Base-by-base conservation (phyloP, 2,888 invertebrate species). In the Barypeithes pellucidus region DNA sequence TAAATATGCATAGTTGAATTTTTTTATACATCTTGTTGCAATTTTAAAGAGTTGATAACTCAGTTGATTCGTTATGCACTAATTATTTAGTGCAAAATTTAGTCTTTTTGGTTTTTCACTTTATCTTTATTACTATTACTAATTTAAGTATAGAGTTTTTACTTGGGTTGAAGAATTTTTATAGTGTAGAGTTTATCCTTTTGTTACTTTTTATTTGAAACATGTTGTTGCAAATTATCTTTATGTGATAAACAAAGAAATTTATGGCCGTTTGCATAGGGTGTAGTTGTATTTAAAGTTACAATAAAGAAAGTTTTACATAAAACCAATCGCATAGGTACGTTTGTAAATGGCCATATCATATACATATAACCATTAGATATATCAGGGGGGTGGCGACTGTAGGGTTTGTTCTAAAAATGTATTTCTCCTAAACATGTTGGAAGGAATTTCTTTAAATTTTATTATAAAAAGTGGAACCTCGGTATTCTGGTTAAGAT, bases 1-100 rank as follows among this genome's bases (percentile, higher is more conserved):
- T 45, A 39, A 7, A 16, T 8, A 43, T 62, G 11, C 14, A 65
- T 66, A 67, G 45, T 57, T 66, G 20, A 41, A 16, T 7, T 24
- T 41, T 29, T 60, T 65, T 65, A 36, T 65, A 47, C 18, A 9
- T 20, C 22, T 63, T 33, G 67, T 67, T 60, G 47, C 36, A 45
- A 29, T 60, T 39, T 67, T 50, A 12, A 20, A 61, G 60, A 68
- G 52, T 61, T 61, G 61, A 50, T 50, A 45, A 36, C 24, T 68
- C 18, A 39, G 52, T 68, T 61, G 47, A 12, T 60, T 29, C 2
- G 18, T 24, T 47, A 0, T 36, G 45, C 29, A 36, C 36, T 67
- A 47, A 45, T 47, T 43, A 18, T 50, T 65, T 50, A 36, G 36
- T 50, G 43, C 54, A 33, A 47, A 11, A 18, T 65, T 65, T 65